These are phyloP conservation scores for Anolis sagrei DNA, from an alignment of 2,113 vertebrate species.

Conservation along the genomic window DNA sequence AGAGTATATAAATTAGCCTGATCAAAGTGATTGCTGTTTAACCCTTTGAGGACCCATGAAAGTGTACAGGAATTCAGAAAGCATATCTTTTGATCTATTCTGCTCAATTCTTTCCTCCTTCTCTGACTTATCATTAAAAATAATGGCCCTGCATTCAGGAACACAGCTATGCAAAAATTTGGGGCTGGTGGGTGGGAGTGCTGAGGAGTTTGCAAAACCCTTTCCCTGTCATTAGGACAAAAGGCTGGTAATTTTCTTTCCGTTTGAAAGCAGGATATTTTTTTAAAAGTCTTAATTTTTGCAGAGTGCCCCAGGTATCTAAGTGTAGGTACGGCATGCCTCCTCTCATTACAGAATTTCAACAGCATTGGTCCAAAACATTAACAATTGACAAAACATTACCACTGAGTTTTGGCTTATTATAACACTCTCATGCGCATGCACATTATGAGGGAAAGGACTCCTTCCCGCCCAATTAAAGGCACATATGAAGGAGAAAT, in stretches of 20 bases:
- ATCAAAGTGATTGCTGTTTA: conserved; percentile 61
- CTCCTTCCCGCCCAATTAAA: background rate
- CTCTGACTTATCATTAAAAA: conserved; percentile 68
- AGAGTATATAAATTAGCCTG: conserved; percentile 61
- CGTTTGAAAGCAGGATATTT: conserved; percentile 54
- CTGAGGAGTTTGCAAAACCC: conserved; percentile 57
- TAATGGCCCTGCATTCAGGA: conserved; percentile 64
- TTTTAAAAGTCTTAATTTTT: conserved; percentile 64
- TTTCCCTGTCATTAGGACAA: conserved; percentile 66
- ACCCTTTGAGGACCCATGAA: conserved; percentile 61
- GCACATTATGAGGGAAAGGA: background rate
- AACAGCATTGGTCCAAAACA: conserved; percentile 27
- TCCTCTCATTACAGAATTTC: conserved; percentile 32
- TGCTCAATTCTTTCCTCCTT: conserved; percentile 58
- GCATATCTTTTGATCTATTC: conserved; percentile 54
- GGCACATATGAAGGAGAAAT: conserved; percentile 10
- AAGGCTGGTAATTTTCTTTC: conserved; percentile 68
- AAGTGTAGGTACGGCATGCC: conserved; percentile 37
- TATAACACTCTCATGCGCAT: background rate
- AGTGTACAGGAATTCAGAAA: conserved; percentile 59
- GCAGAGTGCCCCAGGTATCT: conserved; percentile 53
- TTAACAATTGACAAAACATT: conserved; percentile 20
- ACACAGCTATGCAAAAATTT: conserved; percentile 57
- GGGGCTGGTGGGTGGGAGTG: conserved; percentile 55
- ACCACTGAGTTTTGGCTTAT: conserved; percentile 11